Percentiles rank a stretch among this genome's conserved stretches.
Evolutionary conservation across 2,797 vertebrate genomes (phyloP).

Genomic region (Florisuga fusca): DNA sequence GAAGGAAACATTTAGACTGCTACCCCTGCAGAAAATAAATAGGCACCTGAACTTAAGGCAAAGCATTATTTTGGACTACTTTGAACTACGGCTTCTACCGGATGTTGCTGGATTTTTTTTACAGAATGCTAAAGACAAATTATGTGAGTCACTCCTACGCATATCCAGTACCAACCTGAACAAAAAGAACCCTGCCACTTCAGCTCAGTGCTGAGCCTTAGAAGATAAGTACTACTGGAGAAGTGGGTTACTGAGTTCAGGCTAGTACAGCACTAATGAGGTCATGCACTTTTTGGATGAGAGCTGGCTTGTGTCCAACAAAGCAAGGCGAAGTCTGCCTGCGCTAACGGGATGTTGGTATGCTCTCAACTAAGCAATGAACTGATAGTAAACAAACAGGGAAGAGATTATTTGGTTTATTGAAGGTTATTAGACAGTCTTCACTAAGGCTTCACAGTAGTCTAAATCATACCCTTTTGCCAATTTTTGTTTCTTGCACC

Average conservation of each 20-base stretch:
- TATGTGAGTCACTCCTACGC: background rate
- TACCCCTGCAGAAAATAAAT: background rate
- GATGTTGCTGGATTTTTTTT: background rate
- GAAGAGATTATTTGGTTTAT: background rate
- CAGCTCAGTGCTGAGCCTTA: background rate
- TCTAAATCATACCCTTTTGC: background rate
- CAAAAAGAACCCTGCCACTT: background rate
- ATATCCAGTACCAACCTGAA: background rate
- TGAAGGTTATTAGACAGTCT: background rate
- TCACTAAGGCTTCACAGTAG: background rate
- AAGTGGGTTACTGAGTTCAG: background rate
- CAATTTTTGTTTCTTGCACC: background rate
- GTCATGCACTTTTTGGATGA: background rate
- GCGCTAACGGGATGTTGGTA: rapidly evolving
- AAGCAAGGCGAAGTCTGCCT: background rate
- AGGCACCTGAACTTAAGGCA: background rate
- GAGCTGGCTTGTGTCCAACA: background rate
- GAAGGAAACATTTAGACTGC: background rate
- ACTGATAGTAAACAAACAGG: background rate
- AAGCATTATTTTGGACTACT: background rate
- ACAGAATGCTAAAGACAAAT: background rate
- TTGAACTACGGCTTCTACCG: background rate
- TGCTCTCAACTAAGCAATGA: background rate
- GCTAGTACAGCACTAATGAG: background rate
- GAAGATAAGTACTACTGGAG: background rate